These are phyloP conservation scores for Pelecanus crispus DNA, from an alignment of 2,113 vertebrate genomes.

Conservation along the genomic window DNA sequence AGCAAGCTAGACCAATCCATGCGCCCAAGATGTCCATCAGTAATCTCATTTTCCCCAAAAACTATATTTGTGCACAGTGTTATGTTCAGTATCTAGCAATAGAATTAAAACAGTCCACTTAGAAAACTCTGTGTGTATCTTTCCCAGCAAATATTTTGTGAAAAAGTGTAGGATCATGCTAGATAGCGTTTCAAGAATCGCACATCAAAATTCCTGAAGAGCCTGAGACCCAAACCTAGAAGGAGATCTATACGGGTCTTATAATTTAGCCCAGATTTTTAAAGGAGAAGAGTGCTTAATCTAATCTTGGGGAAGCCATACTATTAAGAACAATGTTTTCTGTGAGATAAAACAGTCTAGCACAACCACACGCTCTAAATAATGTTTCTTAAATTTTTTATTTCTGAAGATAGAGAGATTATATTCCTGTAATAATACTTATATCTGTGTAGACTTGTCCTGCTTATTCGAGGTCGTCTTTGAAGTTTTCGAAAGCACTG, in stretches of 20 bases:
- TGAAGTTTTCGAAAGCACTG: conserved; percentile 38
- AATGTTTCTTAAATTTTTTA: neutral
- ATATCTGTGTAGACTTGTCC: neutral
- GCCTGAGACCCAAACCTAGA: neutral
- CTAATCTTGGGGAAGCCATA: neutral
- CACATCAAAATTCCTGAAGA: neutral
- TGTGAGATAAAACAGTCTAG: neutral
- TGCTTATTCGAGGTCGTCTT: conserved; percentile 32
- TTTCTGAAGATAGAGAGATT: conserved; percentile 59
- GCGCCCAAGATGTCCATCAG: neutral
- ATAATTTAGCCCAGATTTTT: neutral
- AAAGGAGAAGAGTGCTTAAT: neutral
- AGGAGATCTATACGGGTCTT: neutral
- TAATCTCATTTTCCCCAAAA: neutral
- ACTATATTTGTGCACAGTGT: neutral
- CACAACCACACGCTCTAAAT: neutral
- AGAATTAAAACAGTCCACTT: neutral
- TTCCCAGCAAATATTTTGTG: neutral
- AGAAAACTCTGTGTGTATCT: neutral
- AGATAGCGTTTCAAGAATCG: neutral
- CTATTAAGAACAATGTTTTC: neutral
- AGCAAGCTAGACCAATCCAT: neutral
- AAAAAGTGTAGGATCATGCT: neutral
- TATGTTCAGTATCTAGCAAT: neutral
- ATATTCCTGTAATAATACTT: conserved; percentile 40